Conservation (phyloP, 2,113 vertebrate genomes). For the Pseudopipra pipra region DNA sequence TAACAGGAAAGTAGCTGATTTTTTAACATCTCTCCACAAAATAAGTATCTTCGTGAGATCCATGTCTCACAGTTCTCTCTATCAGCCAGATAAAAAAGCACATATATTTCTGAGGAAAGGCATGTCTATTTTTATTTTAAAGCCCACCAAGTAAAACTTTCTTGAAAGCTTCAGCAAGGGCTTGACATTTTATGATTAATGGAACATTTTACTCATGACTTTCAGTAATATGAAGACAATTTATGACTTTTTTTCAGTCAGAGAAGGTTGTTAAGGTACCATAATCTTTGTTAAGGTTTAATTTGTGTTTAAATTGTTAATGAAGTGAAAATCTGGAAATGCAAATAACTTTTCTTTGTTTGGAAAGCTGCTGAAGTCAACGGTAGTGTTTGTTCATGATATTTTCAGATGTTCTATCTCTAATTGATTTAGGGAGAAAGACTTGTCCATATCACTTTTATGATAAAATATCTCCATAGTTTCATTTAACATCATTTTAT, state of each 20-base stretch:
- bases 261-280: background rate
- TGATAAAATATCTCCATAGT: background rate
- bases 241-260: background rate
- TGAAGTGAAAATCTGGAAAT: background rate
- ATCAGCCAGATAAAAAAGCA: background rate
- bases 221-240: background rate
- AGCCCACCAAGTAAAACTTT: background rate
- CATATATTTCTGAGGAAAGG: background rate
- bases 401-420: background rate
- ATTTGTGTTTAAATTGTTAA: background rate
- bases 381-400: background rate
- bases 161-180: background rate
- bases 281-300: background rate
- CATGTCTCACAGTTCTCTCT: background rate
- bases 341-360: background rate
- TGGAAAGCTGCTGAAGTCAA: background rate
- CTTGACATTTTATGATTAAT: background rate
- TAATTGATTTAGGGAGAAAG: background rate
- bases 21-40: background rate
- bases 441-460: background rate
- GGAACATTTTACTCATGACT: accelerated
- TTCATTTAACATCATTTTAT: background rate
- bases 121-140: background rate
- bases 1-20: background rate
- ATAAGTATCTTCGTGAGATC: background rate